These are phyloP conservation scores for Cerastis rubricosa DNA, from an alignment of 2,888 invertebrate species.

Conservation along the genomic window DNA sequence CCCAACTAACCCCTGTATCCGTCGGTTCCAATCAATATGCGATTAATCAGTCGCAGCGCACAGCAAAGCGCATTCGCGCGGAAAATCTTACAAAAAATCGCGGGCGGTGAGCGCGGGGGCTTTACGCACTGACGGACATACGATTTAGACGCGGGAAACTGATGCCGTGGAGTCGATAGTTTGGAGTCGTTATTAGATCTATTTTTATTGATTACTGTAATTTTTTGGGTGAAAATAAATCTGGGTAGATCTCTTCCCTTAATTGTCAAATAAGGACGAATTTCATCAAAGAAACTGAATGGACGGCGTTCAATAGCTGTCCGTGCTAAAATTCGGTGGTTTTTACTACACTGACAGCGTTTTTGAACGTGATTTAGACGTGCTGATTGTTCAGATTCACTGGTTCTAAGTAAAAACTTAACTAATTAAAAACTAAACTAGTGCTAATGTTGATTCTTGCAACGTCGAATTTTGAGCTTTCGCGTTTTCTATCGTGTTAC, in stretches of 20 bases:
- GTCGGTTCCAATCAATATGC: conserved; percentile 88
- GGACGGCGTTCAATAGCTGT: not conserved
- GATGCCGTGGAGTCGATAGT: conserved; percentile 70
- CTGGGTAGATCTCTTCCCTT: not conserved
- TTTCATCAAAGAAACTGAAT: not conserved
- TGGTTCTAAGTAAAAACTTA: not conserved
- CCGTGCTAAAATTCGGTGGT: not conserved
- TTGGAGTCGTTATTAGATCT: conserved; percentile 11
- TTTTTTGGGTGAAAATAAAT: not conserved
- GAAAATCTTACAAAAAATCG: conserved; percentile 90
- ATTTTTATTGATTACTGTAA: not conserved
- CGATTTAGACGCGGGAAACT: conserved; percentile 75
- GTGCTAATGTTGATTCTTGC: not conserved
- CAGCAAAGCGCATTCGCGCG: conserved; percentile 85
- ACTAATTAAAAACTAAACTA: too few relatives aligned
- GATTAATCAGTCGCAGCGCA: conserved; percentile 88
- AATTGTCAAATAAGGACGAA: not conserved
- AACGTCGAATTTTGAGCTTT: not conserved
- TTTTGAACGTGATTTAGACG: not conserved
- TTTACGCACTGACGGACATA: conserved; percentile 83
- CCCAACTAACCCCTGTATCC: conserved; percentile 68
- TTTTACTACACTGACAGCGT: not conserved
- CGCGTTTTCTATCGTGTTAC: not conserved
- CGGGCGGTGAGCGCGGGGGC: conserved; percentile 69
- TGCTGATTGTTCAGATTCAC: not conserved